Evolutionary conservation across 2,113 vertebrate genomes (phyloP).

Genomic region (Tachuris rubrigastra): DNA sequence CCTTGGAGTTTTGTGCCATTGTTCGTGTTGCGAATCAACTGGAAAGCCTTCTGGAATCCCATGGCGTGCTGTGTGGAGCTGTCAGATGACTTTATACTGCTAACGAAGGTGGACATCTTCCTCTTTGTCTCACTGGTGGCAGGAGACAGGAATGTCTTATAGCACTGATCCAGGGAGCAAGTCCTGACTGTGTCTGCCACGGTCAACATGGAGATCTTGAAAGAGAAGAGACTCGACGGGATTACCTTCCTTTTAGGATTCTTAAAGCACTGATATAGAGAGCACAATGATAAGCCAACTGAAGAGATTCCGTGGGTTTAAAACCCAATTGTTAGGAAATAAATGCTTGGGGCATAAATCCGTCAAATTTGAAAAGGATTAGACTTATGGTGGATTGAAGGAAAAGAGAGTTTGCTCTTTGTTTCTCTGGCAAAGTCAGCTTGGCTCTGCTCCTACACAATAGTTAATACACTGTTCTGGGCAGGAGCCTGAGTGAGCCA

Average conservation of each 20-base stretch:
- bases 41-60: constrained; percentile 96
- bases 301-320: neutral
- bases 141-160: constrained; percentile 93
- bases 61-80: constrained; percentile 88
- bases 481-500: neutral
- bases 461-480: neutral
- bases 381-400: neutral
- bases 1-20: constrained; percentile 82
- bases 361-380: neutral
- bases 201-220: constrained; percentile 90
- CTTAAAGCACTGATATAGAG: neutral
- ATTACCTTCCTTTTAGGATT: neutral
- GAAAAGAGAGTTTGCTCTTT: neutral
- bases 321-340: neutral
- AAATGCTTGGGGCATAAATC: neutral
- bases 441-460: neutral
- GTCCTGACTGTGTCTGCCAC: constrained; percentile 89
- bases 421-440: neutral
- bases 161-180: constrained; percentile 97
- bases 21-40: constrained; percentile 91
- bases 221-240: neutral
- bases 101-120: constrained; percentile 95
- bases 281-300: neutral
- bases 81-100: constrained; percentile 87
- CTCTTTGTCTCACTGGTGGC: constrained; percentile 97